These are phyloP conservation scores for Athalia rosae DNA, from an alignment of 2,888 invertebrate species.

Conservation along the genomic window DNA sequence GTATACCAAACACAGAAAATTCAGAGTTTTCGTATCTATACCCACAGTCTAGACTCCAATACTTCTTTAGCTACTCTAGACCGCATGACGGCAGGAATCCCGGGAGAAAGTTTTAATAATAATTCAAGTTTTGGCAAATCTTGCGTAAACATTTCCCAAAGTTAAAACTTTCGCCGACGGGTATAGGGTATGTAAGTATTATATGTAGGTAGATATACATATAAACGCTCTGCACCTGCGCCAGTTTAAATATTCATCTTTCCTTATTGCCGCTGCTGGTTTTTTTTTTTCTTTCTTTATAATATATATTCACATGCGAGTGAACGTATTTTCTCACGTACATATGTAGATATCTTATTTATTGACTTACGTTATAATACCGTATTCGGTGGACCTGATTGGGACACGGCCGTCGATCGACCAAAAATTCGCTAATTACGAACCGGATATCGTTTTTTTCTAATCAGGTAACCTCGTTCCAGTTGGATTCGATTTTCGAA, in stretches of 20 bases:
- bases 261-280: neutral
- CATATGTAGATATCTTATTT: neutral
- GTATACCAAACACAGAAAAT: no score
- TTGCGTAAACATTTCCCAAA: constrained; percentile 27
- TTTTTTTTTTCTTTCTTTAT: no score
- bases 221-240: constrained; percentile 17
- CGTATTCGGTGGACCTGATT: no score
- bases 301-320: neutral
- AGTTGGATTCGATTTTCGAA: constrained; percentile 13
- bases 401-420: no score
- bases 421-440: no score
- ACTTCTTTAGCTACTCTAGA: constrained; percentile 4
- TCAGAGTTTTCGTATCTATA: neutral
- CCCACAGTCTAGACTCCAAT: neutral
- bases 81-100: constrained; percentile 19
- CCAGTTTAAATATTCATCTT: constrained; percentile 21
- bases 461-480: neutral
- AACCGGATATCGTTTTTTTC: neutral
- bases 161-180: constrained; percentile 22
- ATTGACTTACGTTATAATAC: no score
- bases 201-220: neutral
- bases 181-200: no score
- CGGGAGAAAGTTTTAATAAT: constrained; percentile 36
- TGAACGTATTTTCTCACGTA: constrained; percentile 15
- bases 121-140: constrained; percentile 35